phyloP scores from a whole-genome alignment of 2,888 invertebrate species.

The Athrips mouffetella region DNA sequence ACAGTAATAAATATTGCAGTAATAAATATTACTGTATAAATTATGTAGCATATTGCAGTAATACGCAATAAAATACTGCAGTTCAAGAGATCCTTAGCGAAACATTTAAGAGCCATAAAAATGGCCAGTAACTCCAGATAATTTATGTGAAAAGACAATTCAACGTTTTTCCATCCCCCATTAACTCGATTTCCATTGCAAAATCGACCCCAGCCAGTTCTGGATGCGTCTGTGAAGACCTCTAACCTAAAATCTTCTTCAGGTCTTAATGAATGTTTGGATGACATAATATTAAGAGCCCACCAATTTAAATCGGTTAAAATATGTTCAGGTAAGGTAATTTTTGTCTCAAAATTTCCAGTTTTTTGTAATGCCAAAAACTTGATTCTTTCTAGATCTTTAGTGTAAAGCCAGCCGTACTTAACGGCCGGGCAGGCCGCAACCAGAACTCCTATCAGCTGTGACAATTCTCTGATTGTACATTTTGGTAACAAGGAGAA shows the following conservation, averaged over 20 bases:
- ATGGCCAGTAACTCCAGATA: slow-evolving; percentile 1
- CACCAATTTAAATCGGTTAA: background rate
- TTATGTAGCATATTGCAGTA: too few relatives aligned
- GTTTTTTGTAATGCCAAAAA: background rate
- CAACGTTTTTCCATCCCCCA: background rate
- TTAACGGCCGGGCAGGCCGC: slow-evolving; percentile 19
- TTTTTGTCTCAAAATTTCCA: background rate
- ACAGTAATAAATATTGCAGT: too few relatives aligned
- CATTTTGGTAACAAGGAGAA: background rate
- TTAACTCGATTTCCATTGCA: background rate
- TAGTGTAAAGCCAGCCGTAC: slow-evolving; percentile 21
- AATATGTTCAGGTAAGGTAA: background rate
- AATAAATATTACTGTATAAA: too few relatives aligned
- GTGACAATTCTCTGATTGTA: slow-evolving; percentile 18
- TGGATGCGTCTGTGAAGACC: slow-evolving; percentile 3
- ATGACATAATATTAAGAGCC: background rate
- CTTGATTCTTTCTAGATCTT: background rate
- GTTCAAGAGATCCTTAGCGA: background rate
- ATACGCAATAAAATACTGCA: background rate
- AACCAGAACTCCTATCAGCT: slow-evolving; percentile 18
- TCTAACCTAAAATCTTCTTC: background rate
- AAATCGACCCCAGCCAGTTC: background rate
- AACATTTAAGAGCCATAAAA: background rate
- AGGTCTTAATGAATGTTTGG: background rate
- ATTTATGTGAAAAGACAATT: background rate